Percentiles rank a stretch among this genome's conserved stretches.
phyloP scores from a whole-genome alignment of 1,140 invertebrate species.

The Micrasema longulum region DNA sequence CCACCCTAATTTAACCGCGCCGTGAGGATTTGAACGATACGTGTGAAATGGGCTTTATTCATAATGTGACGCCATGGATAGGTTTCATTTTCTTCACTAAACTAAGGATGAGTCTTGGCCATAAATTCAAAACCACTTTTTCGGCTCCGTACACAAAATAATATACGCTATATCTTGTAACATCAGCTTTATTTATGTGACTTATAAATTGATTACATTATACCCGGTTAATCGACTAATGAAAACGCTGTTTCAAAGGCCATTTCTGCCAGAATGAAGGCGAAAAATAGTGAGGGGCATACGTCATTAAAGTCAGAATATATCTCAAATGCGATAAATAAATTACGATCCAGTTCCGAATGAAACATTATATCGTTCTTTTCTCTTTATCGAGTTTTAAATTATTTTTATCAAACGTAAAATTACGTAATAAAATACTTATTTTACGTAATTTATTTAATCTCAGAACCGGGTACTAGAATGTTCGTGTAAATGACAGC shows the following conservation, averaged over 20 bases:
- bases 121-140: conserved; percentile 8
- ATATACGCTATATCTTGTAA: neutral
- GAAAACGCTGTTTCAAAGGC: conserved; percentile 10
- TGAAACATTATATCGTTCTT: no score
- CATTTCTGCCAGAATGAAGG: conserved; percentile 2
- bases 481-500: no score
- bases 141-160: conserved; percentile 1
- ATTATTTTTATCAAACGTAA: no score
- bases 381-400: no score
- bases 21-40: no score
- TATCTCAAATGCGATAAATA: neutral
- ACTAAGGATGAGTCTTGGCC: neutral
- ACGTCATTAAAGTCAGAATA: conserved; percentile 10
- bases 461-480: no score
- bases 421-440: no score
- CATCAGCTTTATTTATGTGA: conserved; percentile 23
- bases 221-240: neutral
- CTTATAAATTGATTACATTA: conserved; percentile 5
- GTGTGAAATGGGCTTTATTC: no score
- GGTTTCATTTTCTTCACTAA: neutral
- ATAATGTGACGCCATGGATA: no score
- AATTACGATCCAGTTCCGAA: no score
- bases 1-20: no score
- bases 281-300: neutral
- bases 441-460: no score